Conservation (phyloP, 1,140 invertebrate genomes). For the Leptopilina clavipes region DNA sequence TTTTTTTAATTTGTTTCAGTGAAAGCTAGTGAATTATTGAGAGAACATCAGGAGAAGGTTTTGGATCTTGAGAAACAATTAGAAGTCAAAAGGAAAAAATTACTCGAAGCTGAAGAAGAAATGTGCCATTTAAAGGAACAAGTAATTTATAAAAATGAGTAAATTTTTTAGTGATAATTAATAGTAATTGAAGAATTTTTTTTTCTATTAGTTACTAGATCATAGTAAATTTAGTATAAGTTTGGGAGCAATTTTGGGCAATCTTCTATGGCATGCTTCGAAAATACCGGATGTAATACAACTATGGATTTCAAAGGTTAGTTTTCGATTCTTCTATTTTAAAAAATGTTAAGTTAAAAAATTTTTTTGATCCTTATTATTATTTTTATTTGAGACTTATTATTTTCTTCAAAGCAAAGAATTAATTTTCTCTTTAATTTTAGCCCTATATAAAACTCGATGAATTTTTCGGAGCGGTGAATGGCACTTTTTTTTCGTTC, state of each 20-base stretch:
- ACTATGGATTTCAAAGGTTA: slow-evolving; percentile 64
- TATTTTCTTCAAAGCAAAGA: no score
- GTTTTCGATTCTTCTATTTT: slow-evolving; percentile 39
- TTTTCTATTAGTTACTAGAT: slow-evolving; percentile 52
- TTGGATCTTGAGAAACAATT: slow-evolving; percentile 51
- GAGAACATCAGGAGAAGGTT: slow-evolving; percentile 52
- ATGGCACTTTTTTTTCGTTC: slow-evolving; percentile 68
- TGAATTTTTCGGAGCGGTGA: slow-evolving; percentile 68
- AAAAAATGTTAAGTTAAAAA: background rate
- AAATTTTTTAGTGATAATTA: slow-evolving; percentile 2
- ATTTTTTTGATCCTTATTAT: no score
- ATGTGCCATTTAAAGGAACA: slow-evolving; percentile 63
- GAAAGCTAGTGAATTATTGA: slow-evolving; percentile 31
- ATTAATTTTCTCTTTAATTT: no score
- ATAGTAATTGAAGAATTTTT: background rate
- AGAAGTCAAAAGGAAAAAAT: slow-evolving; percentile 57
- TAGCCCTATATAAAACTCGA: slow-evolving; percentile 65
- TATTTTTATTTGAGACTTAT: no score
- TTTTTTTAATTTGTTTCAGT: background rate
- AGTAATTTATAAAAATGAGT: slow-evolving; percentile 45
- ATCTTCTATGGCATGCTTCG: slow-evolving; percentile 69
- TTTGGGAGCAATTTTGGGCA: slow-evolving; percentile 67
- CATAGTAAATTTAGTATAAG: slow-evolving; percentile 69
- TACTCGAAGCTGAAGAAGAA: slow-evolving; percentile 61
- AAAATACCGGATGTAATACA: slow-evolving; percentile 61